These are phyloP conservation scores for Nephrotoma flavescens DNA, from an alignment of 2,888 invertebrate genomes.

Conservation along the genomic window DNA sequence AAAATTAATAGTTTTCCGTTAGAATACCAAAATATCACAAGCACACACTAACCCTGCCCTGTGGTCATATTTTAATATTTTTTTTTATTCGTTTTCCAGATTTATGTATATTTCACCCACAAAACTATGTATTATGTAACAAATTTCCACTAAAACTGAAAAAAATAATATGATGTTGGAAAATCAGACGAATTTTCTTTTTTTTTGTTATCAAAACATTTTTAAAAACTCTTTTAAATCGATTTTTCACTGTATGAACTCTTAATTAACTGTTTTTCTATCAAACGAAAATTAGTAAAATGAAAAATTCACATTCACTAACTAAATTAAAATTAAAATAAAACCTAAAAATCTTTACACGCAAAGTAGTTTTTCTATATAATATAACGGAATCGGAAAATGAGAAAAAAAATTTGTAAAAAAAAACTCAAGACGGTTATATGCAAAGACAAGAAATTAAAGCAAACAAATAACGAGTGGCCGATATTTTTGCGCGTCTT, in stretches of 20 bases:
- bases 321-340: not conserved
- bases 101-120: not conserved
- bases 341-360: not conserved
- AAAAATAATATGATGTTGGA: not conserved
- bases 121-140: slow-evolving; percentile 1
- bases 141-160: not conserved
- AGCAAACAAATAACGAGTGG: slow-evolving; percentile 7
- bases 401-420: not conserved
- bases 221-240: not conserved
- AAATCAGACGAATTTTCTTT: not conserved
- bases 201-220: not conserved
- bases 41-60: slow-evolving; percentile 32
- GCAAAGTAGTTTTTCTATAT: not conserved
- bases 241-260: not conserved
- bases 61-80: slow-evolving; percentile 16
- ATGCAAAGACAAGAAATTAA: not conserved
- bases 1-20: not conserved
- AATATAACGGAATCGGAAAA: not conserved
- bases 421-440: not conserved
- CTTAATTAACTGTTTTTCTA: not conserved
- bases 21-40: slow-evolving; percentile 6
- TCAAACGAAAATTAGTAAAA: not conserved
- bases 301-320: not conserved
- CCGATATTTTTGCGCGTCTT: slow-evolving; percentile 9
- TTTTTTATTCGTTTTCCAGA: slow-evolving; percentile 8